Evolutionary conservation across 2,113 vertebrate genomes (phyloP), one percentile per base, ranked within the genome.

Genomic region (Poeciliopsis retropinna): DNA sequence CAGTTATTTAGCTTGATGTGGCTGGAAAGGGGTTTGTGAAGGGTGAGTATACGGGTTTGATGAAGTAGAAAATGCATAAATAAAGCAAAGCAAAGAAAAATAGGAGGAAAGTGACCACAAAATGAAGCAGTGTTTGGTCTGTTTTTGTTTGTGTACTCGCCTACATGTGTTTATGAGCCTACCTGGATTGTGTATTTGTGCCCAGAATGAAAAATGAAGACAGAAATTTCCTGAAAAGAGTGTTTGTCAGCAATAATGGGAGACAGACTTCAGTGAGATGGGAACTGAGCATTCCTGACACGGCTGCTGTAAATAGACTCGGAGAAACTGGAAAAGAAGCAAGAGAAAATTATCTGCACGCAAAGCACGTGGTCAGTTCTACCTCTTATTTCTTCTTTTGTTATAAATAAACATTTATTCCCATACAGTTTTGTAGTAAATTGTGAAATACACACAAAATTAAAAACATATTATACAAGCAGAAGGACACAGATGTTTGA

Each of bases 1-100:
- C 25, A 31, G 12, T 51, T 54, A 67, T 73, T 51, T 47, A 75
- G 60, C 73, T 85, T 82, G 77, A 88, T 84, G 90, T 89, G 69
- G 78, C 37, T 67, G 72, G 65, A 79, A 75, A 82, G 64, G 4
- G 41, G 34, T 66, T 67, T 41, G 37, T 25, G 27, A 28, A 47
- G 3, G 19, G 8, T 29, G 66, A 72, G n/a, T 19, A 10, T 10
- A 39, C 29, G 27, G 44, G 37, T 73, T 30, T 67, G 28, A 69
- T 41, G 67, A 47, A 66, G 34, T 22, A 60, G 9, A 47, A 83
- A 75, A 83, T 19, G 54, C 19, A 78, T 44, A 66, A 78, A 81
- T 51, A 82, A 82, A 82, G 19, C 22, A 63, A 69, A 34, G 64
- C 79, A 41, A 41, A 14, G 57, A 31, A 73, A 76, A 80, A 82